Evolutionary conservation across 2,888 invertebrate genomes (phyloP).

Genomic region (Cataglyphis cursor): DNA sequence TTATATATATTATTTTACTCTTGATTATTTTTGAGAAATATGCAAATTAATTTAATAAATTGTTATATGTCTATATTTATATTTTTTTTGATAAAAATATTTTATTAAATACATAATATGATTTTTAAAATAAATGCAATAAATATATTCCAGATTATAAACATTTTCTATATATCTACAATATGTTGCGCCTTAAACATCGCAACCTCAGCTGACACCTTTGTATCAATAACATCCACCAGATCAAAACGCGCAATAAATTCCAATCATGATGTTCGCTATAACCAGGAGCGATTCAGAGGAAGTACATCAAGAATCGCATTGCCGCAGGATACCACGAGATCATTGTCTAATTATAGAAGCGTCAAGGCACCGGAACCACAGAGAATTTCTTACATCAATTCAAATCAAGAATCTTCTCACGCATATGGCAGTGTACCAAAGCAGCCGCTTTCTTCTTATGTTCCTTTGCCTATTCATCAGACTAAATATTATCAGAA

Average conservation of each 20-base stretch:
- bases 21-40: neutral
- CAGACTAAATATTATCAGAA: conserved; percentile 20
- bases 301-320: neutral
- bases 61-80: neutral
- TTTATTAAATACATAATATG: neutral
- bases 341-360: conserved; percentile 29
- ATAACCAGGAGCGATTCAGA: conserved; percentile 27
- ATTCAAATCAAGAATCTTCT: neutral
- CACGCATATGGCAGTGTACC: conserved; percentile 26
- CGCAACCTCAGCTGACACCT: neutral
- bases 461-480: neutral
- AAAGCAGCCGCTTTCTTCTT: conserved; percentile 22
- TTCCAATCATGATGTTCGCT: neutral
- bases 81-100: neutral
- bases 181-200: conserved; percentile 44
- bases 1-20: neutral
- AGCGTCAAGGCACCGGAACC: neutral
- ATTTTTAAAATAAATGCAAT: neutral
- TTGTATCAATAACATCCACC: conserved; percentile 7
- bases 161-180: conserved; percentile 34
- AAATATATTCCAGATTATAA: conserved; percentile 62
- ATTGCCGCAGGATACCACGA: conserved; percentile 22
- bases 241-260: conserved; percentile 60
- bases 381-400: neutral
- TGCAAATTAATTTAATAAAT: neutral